A percentile compares a stretch with the other conserved stretches of the same genome.
Conservation (phyloP, 2,797 vertebrate species). For the Acipenser oxyrinchus region DNA sequence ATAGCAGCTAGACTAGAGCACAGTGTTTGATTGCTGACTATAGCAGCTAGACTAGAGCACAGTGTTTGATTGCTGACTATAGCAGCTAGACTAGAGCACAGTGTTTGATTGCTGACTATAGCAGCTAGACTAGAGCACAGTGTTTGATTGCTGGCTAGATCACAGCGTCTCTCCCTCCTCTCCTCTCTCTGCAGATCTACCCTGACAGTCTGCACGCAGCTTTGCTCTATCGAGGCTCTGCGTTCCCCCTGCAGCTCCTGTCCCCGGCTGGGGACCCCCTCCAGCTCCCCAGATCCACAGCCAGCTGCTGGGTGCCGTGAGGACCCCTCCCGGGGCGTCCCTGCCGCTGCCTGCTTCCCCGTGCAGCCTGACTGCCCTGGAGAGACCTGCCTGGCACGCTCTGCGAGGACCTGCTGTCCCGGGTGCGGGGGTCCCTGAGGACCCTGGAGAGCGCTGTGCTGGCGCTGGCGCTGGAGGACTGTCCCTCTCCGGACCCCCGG, state of each 20-base stretch:
- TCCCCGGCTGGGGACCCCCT: constrained; percentile 34
- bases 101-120: too few relatives aligned
- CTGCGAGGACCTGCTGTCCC: constrained; percentile 47
- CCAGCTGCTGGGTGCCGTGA: constrained; percentile 42
- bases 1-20: too few relatives aligned
- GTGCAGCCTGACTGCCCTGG: constrained; percentile 54
- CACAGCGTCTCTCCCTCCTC: too few relatives aligned
- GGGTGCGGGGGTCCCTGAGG: constrained; percentile 43
- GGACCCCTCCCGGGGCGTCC: constrained; percentile 32
- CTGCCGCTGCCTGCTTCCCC: constrained; percentile 34
- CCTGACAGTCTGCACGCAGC: constrained; percentile 61
- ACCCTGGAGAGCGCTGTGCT: constrained; percentile 63
- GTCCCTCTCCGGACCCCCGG: constrained; percentile 31
- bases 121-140: too few relatives aligned
- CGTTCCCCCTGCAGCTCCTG: constrained; percentile 59
- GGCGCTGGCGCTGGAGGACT: constrained; percentile 54
- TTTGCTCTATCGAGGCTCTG: constrained; percentile 48
- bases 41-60: too few relatives aligned
- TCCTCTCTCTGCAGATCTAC: constrained; percentile 45
- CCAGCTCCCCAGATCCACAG: constrained; percentile 52
- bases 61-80: too few relatives aligned
- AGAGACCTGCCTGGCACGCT: constrained; percentile 52
- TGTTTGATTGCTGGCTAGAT: too few relatives aligned
- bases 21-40: too few relatives aligned
- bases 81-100: too few relatives aligned